These are phyloP conservation scores for Bombus huntii DNA, from an alignment of 1,140 invertebrate genomes.

Conservation along the genomic window DNA sequence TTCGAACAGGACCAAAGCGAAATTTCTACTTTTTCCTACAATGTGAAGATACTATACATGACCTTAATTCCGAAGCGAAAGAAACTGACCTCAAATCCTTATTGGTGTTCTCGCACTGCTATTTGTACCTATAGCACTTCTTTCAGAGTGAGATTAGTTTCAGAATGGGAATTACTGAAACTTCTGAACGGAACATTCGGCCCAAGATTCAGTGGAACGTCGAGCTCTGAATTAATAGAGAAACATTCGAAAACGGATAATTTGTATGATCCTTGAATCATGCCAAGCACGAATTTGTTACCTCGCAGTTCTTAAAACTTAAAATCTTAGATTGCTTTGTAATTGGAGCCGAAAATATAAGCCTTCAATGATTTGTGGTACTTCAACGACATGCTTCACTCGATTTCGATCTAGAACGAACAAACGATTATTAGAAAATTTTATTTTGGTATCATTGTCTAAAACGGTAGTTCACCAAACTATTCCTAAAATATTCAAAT, in stretches of 20 bases:
- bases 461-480: neutral
- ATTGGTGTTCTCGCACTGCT: constrained; percentile 22
- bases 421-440: neutral
- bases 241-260: constrained; percentile 9
- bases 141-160: constrained; percentile 24
- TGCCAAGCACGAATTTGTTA: neutral
- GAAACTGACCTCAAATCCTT: constrained; percentile 7
- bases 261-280: neutral
- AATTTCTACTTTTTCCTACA: neutral
- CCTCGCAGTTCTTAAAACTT: neutral
- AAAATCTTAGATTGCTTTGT: too few species aligned
- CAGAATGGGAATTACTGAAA: constrained; percentile 20
- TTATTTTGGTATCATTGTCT: neutral
- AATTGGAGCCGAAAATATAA: neutral
- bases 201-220: neutral
- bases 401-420: neutral
- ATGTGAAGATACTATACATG: neutral
- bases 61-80: neutral
- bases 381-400: neutral
- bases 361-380: neutral
- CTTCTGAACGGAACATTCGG: neutral
- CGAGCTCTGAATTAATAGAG: constrained; percentile 8
- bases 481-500: too few species aligned
- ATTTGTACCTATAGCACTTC: constrained; percentile 22
- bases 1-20: neutral